phyloP scores from a whole-genome alignment of 2,113 vertebrate genomes.

The Eira barbara region DNA sequence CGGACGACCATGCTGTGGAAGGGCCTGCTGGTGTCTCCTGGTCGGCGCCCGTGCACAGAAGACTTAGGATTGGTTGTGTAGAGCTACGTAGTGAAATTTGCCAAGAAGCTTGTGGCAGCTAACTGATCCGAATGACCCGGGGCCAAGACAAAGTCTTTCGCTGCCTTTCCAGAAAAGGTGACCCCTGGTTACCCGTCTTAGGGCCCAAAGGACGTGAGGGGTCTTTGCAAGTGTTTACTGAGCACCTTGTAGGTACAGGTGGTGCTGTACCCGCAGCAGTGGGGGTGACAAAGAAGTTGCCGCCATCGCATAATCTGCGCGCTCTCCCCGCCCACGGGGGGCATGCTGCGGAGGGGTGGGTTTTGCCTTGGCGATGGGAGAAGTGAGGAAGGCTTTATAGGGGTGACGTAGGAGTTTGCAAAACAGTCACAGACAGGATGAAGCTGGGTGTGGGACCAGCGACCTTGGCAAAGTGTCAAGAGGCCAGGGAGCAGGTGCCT shows the following conservation, averaged over 20 bases:
- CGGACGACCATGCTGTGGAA: conserved; percentile 56
- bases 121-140: not conserved
- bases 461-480: fast-evolving
- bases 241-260: fast-evolving
- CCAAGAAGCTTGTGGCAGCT: conserved; percentile 27
- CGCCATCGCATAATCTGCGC: fast-evolving
- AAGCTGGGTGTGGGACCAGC: too few species aligned
- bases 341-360: not conserved
- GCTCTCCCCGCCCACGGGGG: not conserved
- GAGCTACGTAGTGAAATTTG: conserved; percentile 38
- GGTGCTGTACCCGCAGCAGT: not conserved
- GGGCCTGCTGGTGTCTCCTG: conserved; percentile 67
- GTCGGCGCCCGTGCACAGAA: not conserved
- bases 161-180: conserved; percentile 50
- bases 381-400: fast-evolving
- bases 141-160: conserved; percentile 47
- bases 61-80: conserved; percentile 44
- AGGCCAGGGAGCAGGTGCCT: fast-evolving
- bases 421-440: fast-evolving
- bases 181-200: not conserved
- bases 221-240: not conserved
- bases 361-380: not conserved
- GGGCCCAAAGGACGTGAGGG: not conserved
- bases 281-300: fast-evolving
- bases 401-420: not conserved